Percentiles rank a stretch among this genome's conserved stretches.
These are phyloP conservation scores for Monodelphis domestica DNA, from an alignment of 2,797 vertebrate genomes.

Conservation along the genomic window DNA sequence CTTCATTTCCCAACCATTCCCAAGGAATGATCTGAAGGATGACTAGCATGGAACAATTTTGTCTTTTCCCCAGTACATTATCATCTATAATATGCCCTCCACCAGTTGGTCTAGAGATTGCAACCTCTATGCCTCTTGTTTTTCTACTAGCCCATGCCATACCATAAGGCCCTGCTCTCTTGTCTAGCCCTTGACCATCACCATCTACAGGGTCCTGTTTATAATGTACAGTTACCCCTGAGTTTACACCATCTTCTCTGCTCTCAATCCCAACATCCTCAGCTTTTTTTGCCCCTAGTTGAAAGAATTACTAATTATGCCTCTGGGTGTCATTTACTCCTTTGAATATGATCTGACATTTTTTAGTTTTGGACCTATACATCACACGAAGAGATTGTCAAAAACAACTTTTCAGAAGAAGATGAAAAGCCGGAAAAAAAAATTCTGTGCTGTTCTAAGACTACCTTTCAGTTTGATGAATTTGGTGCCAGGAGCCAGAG, in stretches of 20 bases:
- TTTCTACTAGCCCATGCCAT: background rate
- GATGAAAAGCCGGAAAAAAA: background rate
- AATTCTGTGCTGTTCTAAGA: conserved; percentile 12
- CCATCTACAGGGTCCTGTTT: background rate
- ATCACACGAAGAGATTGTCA: background rate
- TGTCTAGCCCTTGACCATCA: background rate
- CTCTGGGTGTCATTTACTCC: background rate
- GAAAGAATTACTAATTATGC: background rate
- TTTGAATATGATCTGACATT: background rate
- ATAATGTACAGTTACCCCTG: background rate
- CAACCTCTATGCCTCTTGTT: background rate
- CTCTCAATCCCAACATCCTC: background rate
- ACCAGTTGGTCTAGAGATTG: background rate
- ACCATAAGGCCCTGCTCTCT: background rate
- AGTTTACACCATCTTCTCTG: background rate
- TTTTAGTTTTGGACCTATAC: background rate
- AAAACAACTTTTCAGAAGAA: background rate
- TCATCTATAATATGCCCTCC: background rate
- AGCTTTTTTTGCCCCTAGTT: background rate
- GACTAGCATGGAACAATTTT: background rate
- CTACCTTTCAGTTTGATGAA: background rate
- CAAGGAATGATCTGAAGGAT: background rate
- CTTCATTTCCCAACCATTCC: background rate
- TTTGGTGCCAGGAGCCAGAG: background rate
- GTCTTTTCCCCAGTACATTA: background rate